These are phyloP conservation scores for Mycetomoellerius zeteki DNA, from an alignment of 1,140 invertebrate genomes.

Conservation along the genomic window DNA sequence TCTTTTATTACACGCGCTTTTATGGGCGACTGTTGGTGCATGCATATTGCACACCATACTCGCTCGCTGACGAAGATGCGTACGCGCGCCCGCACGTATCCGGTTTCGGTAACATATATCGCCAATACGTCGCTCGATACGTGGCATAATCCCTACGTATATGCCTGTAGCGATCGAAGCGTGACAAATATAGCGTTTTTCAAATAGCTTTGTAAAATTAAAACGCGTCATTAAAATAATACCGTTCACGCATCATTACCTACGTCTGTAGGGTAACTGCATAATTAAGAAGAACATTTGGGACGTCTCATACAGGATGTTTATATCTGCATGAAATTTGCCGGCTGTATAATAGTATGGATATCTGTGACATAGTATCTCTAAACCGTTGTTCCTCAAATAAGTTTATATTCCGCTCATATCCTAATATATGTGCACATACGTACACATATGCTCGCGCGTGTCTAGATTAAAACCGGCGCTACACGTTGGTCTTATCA, in stretches of 20 bases:
- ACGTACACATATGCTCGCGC: background rate
- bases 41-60: background rate
- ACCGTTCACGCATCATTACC: background rate
- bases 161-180: background rate
- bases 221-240: background rate
- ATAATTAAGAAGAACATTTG: background rate
- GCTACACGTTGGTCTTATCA: constrained; percentile 31
- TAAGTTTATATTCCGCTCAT: constrained; percentile 50
- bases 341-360: constrained; percentile 37
- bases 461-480: constrained; percentile 30
- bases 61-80: constrained; percentile 56
- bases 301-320: background rate
- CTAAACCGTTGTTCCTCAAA: constrained; percentile 52
- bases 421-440: background rate
- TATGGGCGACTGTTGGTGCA: background rate
- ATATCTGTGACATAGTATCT: constrained; percentile 56
- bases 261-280: background rate
- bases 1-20: constrained; percentile 41
- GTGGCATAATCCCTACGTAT: constrained; percentile 51
- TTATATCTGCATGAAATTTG: constrained; percentile 58
- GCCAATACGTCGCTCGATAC: constrained; percentile 62
- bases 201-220: constrained; percentile 28
- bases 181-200: constrained; percentile 14
- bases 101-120: constrained; percentile 67
- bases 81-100: constrained; percentile 66